Evolutionary conservation across 2,888 invertebrate species (phyloP).

Genomic region (Drosophila diplacantha): DNA sequence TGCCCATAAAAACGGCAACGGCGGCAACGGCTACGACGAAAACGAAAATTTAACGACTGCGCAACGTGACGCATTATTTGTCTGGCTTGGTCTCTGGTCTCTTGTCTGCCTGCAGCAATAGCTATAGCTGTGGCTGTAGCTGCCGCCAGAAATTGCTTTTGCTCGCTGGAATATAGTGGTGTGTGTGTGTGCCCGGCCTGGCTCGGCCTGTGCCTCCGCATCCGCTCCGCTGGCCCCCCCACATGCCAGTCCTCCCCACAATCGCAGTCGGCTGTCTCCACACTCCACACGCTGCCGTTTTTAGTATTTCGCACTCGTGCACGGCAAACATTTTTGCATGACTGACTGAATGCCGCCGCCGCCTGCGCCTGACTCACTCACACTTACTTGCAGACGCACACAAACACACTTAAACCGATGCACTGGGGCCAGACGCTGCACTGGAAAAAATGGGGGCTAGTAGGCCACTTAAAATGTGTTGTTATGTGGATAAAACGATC

Average conservation of each 20-base stretch:
- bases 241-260: slow-evolving; percentile 13
- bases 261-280: slow-evolving; percentile 12
- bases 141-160: slow-evolving; percentile 70
- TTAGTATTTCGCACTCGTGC: slow-evolving; percentile 69
- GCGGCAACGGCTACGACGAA: slow-evolving; percentile 59
- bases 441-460: slow-evolving; percentile 31
- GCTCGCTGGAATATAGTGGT: slow-evolving; percentile 47
- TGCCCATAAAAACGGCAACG: slow-evolving; percentile 61
- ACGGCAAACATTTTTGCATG: slow-evolving; percentile 56
- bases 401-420: slow-evolving; percentile 17
- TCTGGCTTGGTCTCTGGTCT: slow-evolving; percentile 55
- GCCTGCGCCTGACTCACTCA: slow-evolving; percentile 63
- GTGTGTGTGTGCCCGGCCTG: slow-evolving; percentile 21
- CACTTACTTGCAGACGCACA: slow-evolving; percentile 29
- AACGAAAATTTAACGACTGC: slow-evolving; percentile 71
- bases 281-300: slow-evolving; percentile 55
- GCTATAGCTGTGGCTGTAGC: slow-evolving; percentile 54
- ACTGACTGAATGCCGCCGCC: slow-evolving; percentile 59
- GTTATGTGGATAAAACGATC: no score
- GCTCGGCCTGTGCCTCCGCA: slow-evolving; percentile 37
- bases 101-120: slow-evolving; percentile 60
- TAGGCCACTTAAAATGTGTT: neutral
- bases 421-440: slow-evolving; percentile 42
- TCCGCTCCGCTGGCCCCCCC: slow-evolving; percentile 4
- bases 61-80: slow-evolving; percentile 70